Evolutionary conservation across 2,888 invertebrate genomes (phyloP).

Genomic region (Drosophila engyochracea): DNA sequence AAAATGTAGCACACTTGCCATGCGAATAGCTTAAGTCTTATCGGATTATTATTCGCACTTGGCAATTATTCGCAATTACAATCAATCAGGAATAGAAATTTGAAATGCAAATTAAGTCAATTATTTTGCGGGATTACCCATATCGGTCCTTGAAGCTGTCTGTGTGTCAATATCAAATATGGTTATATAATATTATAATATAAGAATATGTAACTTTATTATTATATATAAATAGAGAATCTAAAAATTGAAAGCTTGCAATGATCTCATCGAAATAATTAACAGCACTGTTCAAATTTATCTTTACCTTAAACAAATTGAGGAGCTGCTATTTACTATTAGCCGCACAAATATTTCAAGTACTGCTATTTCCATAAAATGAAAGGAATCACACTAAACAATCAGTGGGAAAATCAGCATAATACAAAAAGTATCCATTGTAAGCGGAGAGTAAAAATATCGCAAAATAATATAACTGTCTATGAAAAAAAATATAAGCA

Average conservation of each 20-base stretch:
- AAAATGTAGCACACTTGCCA: slow-evolving; percentile 4
- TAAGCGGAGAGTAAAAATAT: neutral
- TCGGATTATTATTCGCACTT: neutral
- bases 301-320: neutral
- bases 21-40: neutral
- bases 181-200: neutral
- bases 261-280: slow-evolving; percentile 13
- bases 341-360: neutral
- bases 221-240: neutral
- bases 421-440: neutral
- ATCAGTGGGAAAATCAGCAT: neutral
- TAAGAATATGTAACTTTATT: neutral
- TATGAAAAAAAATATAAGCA: neutral
- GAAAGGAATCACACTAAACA: neutral
- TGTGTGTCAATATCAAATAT: neutral
- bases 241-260: neutral
- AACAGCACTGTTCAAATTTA: neutral
- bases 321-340: neutral
- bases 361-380: neutral
- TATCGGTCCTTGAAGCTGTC: slow-evolving; percentile 1
- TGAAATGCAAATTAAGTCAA: slow-evolving; percentile 24
- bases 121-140: slow-evolving; percentile 4
- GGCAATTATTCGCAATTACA: slow-evolving; percentile 13
- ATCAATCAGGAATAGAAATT: neutral
- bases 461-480: neutral